Evolutionary conservation across 2,113 vertebrate species (phyloP).

Genomic region (Rhizomys pruinosus): DNA sequence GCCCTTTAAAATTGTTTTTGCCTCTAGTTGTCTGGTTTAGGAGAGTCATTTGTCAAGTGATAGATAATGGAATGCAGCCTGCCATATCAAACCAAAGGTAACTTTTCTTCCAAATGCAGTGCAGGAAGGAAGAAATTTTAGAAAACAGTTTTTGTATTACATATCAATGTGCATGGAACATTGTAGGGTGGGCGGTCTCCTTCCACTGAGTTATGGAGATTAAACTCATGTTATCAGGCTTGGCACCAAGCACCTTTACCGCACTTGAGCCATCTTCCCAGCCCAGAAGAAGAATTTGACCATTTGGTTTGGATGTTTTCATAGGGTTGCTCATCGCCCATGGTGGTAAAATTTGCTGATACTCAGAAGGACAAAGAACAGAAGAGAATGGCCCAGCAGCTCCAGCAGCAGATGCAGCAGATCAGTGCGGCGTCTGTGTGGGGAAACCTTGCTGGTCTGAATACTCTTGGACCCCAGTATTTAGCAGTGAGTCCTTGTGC

Average conservation of each 20-base stretch:
- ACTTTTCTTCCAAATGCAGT: background rate
- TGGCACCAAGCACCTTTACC: background rate
- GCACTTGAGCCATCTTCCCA: background rate
- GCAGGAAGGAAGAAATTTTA: no score
- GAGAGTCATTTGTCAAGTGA: background rate
- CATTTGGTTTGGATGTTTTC: slow-evolving; percentile 68
- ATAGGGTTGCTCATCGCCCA: slow-evolving; percentile 97
- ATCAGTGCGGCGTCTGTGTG: slow-evolving; percentile 98
- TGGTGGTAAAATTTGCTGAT: slow-evolving; percentile 99
- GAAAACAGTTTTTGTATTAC: no score
- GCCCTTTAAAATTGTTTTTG: slow-evolving; percentile 15
- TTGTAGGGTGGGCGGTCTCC: background rate
- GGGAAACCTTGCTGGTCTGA: slow-evolving; percentile 97
- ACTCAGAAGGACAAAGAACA: slow-evolving; percentile 99
- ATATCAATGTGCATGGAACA: background rate
- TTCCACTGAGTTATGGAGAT: background rate
- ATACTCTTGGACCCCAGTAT: slow-evolving; percentile 97
- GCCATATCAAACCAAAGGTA: background rate
- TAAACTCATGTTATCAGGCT: background rate
- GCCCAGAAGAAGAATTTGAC: slow-evolving; percentile 34
- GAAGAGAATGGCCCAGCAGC: slow-evolving; percentile 97
- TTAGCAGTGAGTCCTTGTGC: slow-evolving; percentile 94
- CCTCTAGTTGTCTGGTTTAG: background rate
- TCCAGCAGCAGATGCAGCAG: slow-evolving; percentile 99
- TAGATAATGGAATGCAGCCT: background rate